Evolutionary conservation across 2,888 invertebrate genomes (phyloP), one percentile per base, ranked within the genome.

Genomic region (Calliphora vomitoria): DNA sequence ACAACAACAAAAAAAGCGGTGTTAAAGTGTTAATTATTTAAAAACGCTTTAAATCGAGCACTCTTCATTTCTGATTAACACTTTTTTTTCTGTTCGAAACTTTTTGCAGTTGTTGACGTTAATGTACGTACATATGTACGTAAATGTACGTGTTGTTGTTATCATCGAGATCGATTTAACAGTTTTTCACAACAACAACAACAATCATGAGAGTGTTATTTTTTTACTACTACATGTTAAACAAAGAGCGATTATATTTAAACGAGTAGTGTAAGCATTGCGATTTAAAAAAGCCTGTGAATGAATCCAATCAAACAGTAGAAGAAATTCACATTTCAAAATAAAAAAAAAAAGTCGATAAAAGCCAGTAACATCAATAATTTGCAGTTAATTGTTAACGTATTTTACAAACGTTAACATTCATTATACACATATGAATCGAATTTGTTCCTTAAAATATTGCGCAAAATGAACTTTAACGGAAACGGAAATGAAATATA

Each of bases 301-400:
- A 69, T 68, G 25, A 38, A 20, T 66, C 11, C 18, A 18, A 18
- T 66, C 55, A 68, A 66, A 58, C 47, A 60, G 53, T 20, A 64
- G 35, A 82, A 76, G 55, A 68, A 75, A 72, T 13, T 35, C 35
- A 35, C 35, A 35, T 35, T 35, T 35, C 3, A 72, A 62, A 64
- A 44, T 10, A 31, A 44, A 31, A 80, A 80, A 53, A 41, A 72
- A 72, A 82, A 82, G 62, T 74, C 85, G 66, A 85, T 87, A 87
- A 82, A 87, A 87, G 66, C 71, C 69, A 62, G 25, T 47, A 78
- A 69, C 85, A 85, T 79, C 71, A 79, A 75, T 85, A 50, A 69
- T 53, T 82, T 79, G 53, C 79, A 85, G 85, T 87, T 87, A 78
- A 79, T 85, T 82, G 85, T 87, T 85, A 75, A 80, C 66, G 75